A percentile compares a stretch with the other conserved stretches of the same genome.
These are phyloP conservation scores for Incurvaria masculella DNA, from an alignment of 2,888 invertebrate species.

Conservation along the genomic window DNA sequence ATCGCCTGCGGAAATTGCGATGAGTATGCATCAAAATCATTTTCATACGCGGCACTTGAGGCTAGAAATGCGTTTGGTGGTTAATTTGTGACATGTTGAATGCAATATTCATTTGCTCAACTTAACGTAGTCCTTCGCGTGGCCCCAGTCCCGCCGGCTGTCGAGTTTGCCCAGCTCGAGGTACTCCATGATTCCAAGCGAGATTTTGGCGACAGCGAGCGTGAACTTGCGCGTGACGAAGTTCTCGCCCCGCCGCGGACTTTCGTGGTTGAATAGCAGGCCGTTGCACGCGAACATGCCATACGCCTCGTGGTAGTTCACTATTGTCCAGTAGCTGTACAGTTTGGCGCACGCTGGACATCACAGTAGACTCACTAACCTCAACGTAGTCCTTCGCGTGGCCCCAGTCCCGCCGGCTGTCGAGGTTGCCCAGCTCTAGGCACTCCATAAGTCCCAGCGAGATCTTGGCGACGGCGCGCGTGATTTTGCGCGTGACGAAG, in stretches of 20 bases:
- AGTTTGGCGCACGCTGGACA: conserved; percentile 89
- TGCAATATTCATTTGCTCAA: conserved; percentile 43
- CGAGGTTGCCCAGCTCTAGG: conserved; percentile 91
- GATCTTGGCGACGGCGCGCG: conserved; percentile 96
- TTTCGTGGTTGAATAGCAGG: conserved; percentile 95
- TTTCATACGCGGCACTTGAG: no score
- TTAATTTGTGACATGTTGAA: no score
- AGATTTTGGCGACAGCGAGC: conserved; percentile 95
- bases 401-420: conserved; percentile 98
- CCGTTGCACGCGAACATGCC: conserved; percentile 95
- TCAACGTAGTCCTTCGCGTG: conserved; percentile 95
- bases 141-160: conserved; percentile 97
- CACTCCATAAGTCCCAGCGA: conserved; percentile 78
- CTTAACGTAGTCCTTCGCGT: conserved; percentile 94
- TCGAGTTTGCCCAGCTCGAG: conserved; percentile 94
- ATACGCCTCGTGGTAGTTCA: conserved; percentile 95
- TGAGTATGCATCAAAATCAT: no score
- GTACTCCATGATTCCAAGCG: conserved; percentile 77
- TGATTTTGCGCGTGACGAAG: conserved; percentile 98
- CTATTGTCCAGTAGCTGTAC: conserved; percentile 94
- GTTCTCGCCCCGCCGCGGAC: conserved; percentile 93
- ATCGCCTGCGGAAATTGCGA: conserved; percentile 86
- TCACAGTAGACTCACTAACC: conserved; percentile 40
- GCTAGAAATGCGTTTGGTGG: no score
- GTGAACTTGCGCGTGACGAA: conserved; percentile 99